Evolutionary conservation across 2,797 vertebrate genomes (phyloP).

Genomic region (Jordanella pulchra): DNA sequence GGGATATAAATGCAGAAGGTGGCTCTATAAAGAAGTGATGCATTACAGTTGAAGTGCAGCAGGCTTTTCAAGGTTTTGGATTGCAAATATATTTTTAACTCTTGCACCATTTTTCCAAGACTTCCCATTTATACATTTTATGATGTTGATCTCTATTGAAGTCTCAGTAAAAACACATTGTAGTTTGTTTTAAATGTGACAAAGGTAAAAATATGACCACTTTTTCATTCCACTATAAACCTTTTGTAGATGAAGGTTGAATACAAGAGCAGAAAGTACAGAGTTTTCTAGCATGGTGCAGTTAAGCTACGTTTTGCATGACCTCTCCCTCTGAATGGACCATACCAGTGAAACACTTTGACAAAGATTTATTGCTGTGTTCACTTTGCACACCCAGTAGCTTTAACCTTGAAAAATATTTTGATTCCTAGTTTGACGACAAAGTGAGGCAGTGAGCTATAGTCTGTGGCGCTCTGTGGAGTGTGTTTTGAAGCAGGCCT

Average conservation of each 20-base stretch:
- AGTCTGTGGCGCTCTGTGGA: conserved; percentile 34
- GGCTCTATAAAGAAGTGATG: too few relatives aligned
- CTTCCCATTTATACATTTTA: neutral
- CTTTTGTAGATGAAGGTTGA: neutral
- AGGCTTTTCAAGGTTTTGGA: too few relatives aligned
- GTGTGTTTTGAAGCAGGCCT: conserved; percentile 44
- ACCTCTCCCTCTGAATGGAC: neutral
- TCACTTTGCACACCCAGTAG: conserved; percentile 4
- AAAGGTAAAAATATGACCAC: neutral
- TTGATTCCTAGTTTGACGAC: conserved; percentile 27
- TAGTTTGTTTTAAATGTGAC: neutral
- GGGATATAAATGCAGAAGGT: too few relatives aligned
- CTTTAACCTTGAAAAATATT: neutral
- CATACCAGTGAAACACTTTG: conserved; percentile 11
- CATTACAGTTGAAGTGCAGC: too few relatives aligned
- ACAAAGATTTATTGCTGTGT: conserved; percentile 4
- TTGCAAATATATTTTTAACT: too few relatives aligned
- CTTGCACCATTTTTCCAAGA: too few relatives aligned
- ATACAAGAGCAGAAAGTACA: neutral
- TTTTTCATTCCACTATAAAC: neutral
- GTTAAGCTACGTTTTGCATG: conserved; percentile 13
- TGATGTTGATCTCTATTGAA: neutral
- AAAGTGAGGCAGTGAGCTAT: conserved; percentile 37
- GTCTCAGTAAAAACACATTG: neutral
- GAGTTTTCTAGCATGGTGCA: neutral